phyloP scores from a whole-genome alignment of 1,140 invertebrate genomes.

The Lithobius niger region DNA sequence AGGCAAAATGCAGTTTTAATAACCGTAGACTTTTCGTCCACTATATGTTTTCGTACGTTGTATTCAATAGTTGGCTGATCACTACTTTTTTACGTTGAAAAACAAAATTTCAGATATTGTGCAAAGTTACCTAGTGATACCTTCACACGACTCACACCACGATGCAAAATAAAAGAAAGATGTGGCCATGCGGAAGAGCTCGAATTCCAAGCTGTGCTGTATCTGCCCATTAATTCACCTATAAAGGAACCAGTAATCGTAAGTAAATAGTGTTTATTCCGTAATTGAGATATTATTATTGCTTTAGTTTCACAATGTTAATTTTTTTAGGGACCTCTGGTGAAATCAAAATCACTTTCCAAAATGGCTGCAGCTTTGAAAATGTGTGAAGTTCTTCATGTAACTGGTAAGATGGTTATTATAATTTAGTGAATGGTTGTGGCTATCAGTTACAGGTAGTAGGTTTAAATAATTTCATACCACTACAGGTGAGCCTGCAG shows the following conservation, averaged over 20 bases:
- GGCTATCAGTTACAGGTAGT: too few species aligned
- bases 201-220: conserved; percentile 55
- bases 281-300: too few species aligned
- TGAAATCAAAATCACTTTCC: conserved; percentile 71
- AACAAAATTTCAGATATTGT: conserved; percentile 60
- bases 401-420: conserved; percentile 23
- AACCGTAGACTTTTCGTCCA: too few species aligned
- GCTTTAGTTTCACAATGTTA: conserved; percentile 6
- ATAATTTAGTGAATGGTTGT: too few species aligned
- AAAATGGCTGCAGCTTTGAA: conserved; percentile 75
- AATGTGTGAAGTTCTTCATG: conserved; percentile 64
- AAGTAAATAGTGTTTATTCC: too few species aligned
- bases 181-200: conserved; percentile 33
- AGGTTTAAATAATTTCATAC: too few species aligned
- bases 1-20: too few species aligned
- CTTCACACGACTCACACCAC: conserved; percentile 86
- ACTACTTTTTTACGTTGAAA: conserved; percentile 8
- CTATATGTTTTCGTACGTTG: too few species aligned
- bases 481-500: too few species aligned
- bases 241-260: conserved; percentile 62
- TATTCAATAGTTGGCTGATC: too few species aligned
- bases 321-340: conserved; percentile 49
- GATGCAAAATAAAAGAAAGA: conserved; percentile 39
- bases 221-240: conserved; percentile 95
- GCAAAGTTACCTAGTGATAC: conserved; percentile 96